Conservation (phyloP, 2,797 vertebrate genomes). For the Neopelma chrysocephalum region DNA sequence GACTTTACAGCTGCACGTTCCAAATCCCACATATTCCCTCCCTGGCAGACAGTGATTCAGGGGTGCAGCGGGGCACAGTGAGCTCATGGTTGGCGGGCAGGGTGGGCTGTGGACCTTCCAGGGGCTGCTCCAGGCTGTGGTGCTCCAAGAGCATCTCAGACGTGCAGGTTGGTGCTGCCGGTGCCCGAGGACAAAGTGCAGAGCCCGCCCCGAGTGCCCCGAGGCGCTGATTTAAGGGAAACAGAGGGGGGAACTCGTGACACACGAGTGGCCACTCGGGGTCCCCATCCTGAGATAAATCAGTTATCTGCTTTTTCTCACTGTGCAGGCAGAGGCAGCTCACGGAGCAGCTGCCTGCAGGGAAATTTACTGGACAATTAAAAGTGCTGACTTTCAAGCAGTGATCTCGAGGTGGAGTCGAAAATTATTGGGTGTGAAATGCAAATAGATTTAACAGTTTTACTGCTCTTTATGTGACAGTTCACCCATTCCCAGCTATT, state of each 20-base stretch:
- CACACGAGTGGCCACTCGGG: not conserved
- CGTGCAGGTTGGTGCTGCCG: not conserved
- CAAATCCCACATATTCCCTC: not conserved
- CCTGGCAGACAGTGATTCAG: not conserved
- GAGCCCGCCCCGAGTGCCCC: not conserved
- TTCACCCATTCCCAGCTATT: slow-evolving; percentile 35
- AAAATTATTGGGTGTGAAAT: slow-evolving; percentile 76
- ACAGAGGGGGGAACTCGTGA: slow-evolving; percentile 2
- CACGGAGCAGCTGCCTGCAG: slow-evolving; percentile 63
- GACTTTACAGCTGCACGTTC: slow-evolving; percentile 1
- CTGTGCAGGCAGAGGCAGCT: not conserved
- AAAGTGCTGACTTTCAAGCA: slow-evolving; percentile 71
- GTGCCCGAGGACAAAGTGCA: not conserved
- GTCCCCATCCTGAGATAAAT: slow-evolving; percentile 26
- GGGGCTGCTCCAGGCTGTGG: not conserved
- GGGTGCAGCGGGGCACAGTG: not conserved
- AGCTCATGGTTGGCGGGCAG: not conserved
- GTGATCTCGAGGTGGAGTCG: slow-evolving; percentile 57
- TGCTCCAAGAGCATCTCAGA: not conserved
- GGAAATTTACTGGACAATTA: slow-evolving; percentile 66
- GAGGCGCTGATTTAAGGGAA: not conserved
- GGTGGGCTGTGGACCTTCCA: not conserved
- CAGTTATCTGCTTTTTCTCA: slow-evolving; percentile 52
- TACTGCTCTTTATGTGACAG: slow-evolving; percentile 64
- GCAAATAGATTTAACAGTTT: slow-evolving; percentile 76